Base-by-base conservation (phyloP, 1,140 invertebrate genomes). In the Brachionus rubens region DNA sequence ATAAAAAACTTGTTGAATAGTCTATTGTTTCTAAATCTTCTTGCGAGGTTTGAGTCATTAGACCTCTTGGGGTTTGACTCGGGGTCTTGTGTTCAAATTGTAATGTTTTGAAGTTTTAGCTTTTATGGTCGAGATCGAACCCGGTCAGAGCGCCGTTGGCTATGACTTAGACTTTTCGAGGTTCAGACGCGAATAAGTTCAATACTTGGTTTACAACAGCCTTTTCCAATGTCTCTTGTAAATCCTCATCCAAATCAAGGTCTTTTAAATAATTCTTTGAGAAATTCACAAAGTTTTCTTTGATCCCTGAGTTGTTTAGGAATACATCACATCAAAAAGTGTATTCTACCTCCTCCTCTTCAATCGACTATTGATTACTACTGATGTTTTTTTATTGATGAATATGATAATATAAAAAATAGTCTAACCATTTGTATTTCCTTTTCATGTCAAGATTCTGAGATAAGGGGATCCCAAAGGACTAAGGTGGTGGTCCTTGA, bases 271-370 rank as follows among this genome's bases (percentile, higher is more conserved):
- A 43, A 50, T 33, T 54, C 50, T 72, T 48, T 40, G 41, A n/a
- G 36, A 33, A 54, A 72, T 52, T 54, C 9, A 72, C 47, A 54
- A 72, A 72, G 10, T 24, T 54, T 52, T 19, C 14, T 33, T 41
- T 36, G 10, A 36, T 50, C 26, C 43, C 21, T n/a, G 21, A 19
- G 9, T 21, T 72, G 26, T 21, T 72, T 24, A 72, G 12, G 12
- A 72, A 72, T 1, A 26, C 30, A 54, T 72, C 68, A 48, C n/a
- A n/a, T n/a, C n/a, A n/a, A n/a, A n/a, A n/a, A n/a, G n/a, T n/a
- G n/a, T n/a, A n/a, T n/a, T n/a, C n/a, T n/a, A n/a, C n/a, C n/a
- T n/a, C n/a, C n/a, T n/a, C n/a, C n/a, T n/a, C n/a, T n/a, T n/a
- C n/a, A n/a, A n/a, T n/a, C n/a, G n/a, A n/a, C n/a, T n/a, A n/a